Base-by-base conservation (phyloP, 2,888 invertebrate species). In the Cosmia pyralina region DNA sequence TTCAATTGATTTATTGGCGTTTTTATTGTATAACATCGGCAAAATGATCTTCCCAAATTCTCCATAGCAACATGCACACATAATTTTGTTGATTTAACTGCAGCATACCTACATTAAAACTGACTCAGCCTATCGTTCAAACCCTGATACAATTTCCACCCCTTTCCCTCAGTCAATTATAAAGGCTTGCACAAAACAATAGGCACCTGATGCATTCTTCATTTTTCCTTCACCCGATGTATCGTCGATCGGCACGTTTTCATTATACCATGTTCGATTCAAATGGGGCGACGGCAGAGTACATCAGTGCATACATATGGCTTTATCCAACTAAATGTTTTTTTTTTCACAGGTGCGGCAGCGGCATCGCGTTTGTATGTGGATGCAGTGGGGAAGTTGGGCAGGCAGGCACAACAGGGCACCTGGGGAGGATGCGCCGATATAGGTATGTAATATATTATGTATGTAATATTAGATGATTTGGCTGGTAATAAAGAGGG, bases 391-490 rank as follows among this genome's bases (percentile, higher is more conserved):
- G 98, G 98, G 86, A 98, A 98, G 94, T 96, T 98, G 92, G 98
- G 98, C 79, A 96, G 98, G 85, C 98, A 98, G 93, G 98, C 98
- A 72, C 98, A 98, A 94, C 98, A 98, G 94, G 98, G 98, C 86
- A 98, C 98, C 58, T 98, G 98, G 98, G 98, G 98, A 85, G 98
- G 98, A 92, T 98, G 98, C 85, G 97, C 98, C 84, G 98, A 98
- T 96, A 98, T 98, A 88, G 98, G 98, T 98, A 96, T 97, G 65
- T 22, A 34, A 72, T 72, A 50, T 66, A 60, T 75, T 69, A 64
- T 75, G 97, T 95, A 82, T 67, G 65, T 66, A 72, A 64, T 62
- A 67, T 59, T 70, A 63, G 10, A 71, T 60, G 13, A 72, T 70
- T 72, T 67, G 67, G 13, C 8, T 57, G 19, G 52, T 13, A n/a